Evolutionary conservation across 2,113 vertebrate species (phyloP).

Genomic region (Lycaon pictus): DNA sequence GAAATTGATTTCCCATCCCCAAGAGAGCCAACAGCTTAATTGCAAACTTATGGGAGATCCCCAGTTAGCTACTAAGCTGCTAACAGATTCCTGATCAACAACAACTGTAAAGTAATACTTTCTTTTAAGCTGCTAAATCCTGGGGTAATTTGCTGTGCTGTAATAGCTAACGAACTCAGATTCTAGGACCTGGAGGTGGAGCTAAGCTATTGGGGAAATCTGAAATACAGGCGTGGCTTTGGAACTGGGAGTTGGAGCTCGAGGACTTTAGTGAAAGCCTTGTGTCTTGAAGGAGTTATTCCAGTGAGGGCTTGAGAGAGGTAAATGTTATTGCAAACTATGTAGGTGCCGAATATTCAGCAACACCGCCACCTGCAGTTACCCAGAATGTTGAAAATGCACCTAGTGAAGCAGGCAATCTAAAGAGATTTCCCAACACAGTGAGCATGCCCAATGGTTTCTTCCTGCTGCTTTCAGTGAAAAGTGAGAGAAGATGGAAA

Average conservation of each 20-base stretch:
- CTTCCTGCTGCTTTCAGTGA: not conserved
- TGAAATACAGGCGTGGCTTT: not conserved
- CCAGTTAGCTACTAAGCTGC: not conserved
- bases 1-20: not conserved
- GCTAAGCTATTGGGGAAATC: not conserved
- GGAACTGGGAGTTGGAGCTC: not conserved
- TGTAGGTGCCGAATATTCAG: not conserved
- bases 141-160: not conserved
- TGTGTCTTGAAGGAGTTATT: not conserved
- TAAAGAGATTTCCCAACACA: not conserved
- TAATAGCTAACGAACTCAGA: not conserved
- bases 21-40: not conserved
- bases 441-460: not conserved
- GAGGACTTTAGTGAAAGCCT: not conserved
- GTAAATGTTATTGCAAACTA: not conserved
- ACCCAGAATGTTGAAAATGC: not conserved
- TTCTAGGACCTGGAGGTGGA: not conserved
- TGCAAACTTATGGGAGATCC: not conserved
- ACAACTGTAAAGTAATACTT: not conserved
- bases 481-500: not conserved
- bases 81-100: not conserved
- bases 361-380: not conserved
- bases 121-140: not conserved
- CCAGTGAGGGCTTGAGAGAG: not conserved
- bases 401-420: not conserved